phyloP scores from a whole-genome alignment of 92 coral and sea anemone genomes.

The Isaurus tuberculatus region DNA sequence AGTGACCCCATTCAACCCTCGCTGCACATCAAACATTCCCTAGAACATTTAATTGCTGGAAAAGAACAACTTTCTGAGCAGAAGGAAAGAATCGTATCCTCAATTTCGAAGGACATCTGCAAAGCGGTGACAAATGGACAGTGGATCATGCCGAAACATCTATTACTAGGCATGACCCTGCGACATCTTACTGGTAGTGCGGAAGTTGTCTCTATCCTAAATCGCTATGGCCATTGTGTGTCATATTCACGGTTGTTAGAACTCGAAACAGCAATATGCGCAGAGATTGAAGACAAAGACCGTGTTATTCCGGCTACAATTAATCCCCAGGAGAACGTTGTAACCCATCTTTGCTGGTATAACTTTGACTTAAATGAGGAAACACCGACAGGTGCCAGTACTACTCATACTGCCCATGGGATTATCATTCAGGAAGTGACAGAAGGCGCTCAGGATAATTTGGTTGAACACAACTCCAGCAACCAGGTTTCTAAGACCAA shows the following conservation, averaged over 20 bases:
- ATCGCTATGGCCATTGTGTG: slow-evolving; percentile 18
- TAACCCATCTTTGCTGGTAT: slow-evolving; percentile 41
- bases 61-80: too few relatives aligned
- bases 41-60: too few relatives aligned
- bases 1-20: background rate
- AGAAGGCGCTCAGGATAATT: background rate
- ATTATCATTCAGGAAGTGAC: slow-evolving; percentile 50
- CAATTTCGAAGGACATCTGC: slow-evolving; percentile 37
- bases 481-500: slow-evolving; percentile 18
- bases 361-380: slow-evolving; percentile 48
- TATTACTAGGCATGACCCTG: slow-evolving; percentile 26
- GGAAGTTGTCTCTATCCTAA: background rate
- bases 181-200: slow-evolving; percentile 31
- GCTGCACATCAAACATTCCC: background rate
- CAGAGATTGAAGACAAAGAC: slow-evolving; percentile 4
- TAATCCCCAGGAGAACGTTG: background rate
- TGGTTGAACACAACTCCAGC: too few relatives aligned
- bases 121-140: slow-evolving; percentile 31
- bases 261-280: slow-evolving; percentile 26
- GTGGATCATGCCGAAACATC: slow-evolving; percentile 50
- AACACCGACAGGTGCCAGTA: slow-evolving; percentile 46
- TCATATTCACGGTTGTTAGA: slow-evolving; percentile 25
- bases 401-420: slow-evolving; percentile 50
- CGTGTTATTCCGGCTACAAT: slow-evolving; percentile 25
- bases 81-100: slow-evolving; percentile 19